These are phyloP conservation scores for Argyresthia albistria DNA, from an alignment of 2,888 invertebrate species.

Conservation along the genomic window DNA sequence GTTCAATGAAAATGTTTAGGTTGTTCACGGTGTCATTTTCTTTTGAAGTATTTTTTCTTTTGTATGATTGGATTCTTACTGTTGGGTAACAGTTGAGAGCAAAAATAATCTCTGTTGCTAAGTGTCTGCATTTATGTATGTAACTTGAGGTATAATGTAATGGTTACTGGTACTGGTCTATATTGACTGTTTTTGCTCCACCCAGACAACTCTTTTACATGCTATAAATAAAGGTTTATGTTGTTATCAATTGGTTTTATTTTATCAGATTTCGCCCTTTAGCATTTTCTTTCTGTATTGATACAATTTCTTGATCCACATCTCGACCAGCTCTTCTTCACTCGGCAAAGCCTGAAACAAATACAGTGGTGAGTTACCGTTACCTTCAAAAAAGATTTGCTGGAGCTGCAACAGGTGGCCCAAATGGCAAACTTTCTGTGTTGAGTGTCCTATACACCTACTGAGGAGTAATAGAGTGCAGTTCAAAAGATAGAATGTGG, in stretches of 20 bases:
- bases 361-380: background rate
- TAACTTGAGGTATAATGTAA: too few relatives aligned
- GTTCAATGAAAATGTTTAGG: constrained; percentile 50
- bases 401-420: too few relatives aligned
- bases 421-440: too few relatives aligned
- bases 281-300: constrained; percentile 76
- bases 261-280: constrained; percentile 48
- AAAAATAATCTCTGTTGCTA: too few relatives aligned
- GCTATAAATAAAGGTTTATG: background rate
- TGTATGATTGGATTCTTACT: too few relatives aligned
- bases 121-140: too few relatives aligned
- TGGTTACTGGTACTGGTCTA: too few relatives aligned
- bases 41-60: background rate
- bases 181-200: too few relatives aligned
- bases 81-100: too few relatives aligned
- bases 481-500: too few relatives aligned
- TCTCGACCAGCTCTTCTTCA: constrained; percentile 78
- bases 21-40: constrained; percentile 16
- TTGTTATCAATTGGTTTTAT: constrained; percentile 1
- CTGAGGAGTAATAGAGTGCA: too few relatives aligned
- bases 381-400: background rate
- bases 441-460: too few relatives aligned
- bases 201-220: background rate
- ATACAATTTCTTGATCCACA: constrained; percentile 81
- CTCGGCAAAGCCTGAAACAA: constrained; percentile 77